Evolutionary conservation across 2,113 vertebrate species (phyloP).

Genomic region (Tragelaphus scriptus): DNA sequence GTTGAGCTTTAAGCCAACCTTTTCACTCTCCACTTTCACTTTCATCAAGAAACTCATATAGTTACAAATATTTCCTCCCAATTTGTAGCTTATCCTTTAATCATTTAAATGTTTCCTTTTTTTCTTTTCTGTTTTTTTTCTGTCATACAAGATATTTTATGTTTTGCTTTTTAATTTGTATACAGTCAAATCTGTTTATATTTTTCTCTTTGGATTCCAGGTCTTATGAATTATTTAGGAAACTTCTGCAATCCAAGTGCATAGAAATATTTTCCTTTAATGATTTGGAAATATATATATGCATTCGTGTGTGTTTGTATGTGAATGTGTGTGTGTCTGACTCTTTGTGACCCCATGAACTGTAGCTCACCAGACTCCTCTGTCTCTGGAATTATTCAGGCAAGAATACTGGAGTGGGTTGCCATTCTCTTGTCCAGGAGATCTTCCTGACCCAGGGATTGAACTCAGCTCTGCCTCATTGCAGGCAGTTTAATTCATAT

Average conservation of each 20-base stretch:
- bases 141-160: neutral
- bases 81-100: neutral
- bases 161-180: neutral
- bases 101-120: neutral
- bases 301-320: neutral
- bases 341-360: neutral
- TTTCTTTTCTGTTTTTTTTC: neutral
- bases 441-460: neutral
- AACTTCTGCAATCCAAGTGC: neutral
- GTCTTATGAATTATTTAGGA: neutral
- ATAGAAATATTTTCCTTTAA: conserved; percentile 9
- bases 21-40: no score
- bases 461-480: neutral
- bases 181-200: neutral
- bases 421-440: neutral
- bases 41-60: neutral
- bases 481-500: neutral
- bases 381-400: neutral
- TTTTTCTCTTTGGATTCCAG: neutral
- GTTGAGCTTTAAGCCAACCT: no score
- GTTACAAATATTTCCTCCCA: neutral
- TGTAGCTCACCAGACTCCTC: neutral
- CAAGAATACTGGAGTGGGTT: neutral
- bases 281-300: neutral
- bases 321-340: neutral